Conservation (phyloP, 2,888 invertebrate species). For the Dinocampus coccinellae region DNA sequence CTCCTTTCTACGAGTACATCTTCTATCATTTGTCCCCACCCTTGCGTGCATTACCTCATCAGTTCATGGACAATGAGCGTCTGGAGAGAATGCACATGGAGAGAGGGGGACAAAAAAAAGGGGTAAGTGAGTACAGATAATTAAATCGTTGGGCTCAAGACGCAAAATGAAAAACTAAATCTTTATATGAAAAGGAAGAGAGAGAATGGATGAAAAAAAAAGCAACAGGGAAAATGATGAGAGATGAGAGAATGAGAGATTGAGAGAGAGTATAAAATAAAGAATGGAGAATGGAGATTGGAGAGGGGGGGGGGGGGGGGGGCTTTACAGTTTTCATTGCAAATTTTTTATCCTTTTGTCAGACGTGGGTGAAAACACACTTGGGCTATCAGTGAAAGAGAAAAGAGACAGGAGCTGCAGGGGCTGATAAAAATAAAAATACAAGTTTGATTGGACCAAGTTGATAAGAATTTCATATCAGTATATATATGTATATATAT, state of each 20-base stretch:
- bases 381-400: background rate
- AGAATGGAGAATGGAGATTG: slow-evolving; percentile 19
- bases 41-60: background rate
- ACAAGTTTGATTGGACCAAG: background rate
- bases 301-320: background rate
- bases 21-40: slow-evolving; percentile 14
- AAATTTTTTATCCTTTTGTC: slow-evolving; percentile 24
- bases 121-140: slow-evolving; percentile 20
- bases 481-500: background rate
- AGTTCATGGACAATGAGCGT: slow-evolving; percentile 31
- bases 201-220: background rate
- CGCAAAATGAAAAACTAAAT: slow-evolving; percentile 24
- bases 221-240: no score
- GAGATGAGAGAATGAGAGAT: background rate
- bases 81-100: slow-evolving; percentile 27
- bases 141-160: slow-evolving; percentile 34
- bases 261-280: slow-evolving; percentile 13
- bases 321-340: slow-evolving; percentile 13
- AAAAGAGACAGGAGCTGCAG: background rate
- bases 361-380: no score
- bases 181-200: background rate
- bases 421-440: background rate
- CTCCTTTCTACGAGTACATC: slow-evolving; percentile 4
- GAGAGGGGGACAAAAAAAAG: background rate
- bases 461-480: background rate